Evolutionary conservation across 1,140 invertebrate genomes (phyloP), one percentile per base, ranked within the genome.

Genomic region (Drosophila takahashii): DNA sequence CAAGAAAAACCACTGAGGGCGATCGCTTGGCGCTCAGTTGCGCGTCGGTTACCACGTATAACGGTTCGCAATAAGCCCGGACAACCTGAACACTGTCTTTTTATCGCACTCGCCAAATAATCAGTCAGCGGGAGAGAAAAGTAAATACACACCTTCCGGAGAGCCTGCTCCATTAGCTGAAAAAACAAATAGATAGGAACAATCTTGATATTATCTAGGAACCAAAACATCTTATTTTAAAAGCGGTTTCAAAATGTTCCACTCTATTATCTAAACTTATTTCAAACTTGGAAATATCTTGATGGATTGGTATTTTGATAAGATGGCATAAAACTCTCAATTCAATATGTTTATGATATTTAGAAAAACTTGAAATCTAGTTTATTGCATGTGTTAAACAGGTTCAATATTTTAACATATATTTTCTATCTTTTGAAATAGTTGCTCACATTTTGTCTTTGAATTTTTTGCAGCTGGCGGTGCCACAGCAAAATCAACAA

Each of bases 1-100:
- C 76, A 81, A 81, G 83, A 86, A 87, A 85, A 87, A 83, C 79
- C 66, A 67, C 47, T 61, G 54, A 65, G 75, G 39, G 75, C 71
- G 61, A 58, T 65, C 66, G 66, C 44, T 70, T 69, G 66, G 84
- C 62, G 76, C 71, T 79, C 83, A 86, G 84, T 86, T 81, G 76
- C 47, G 66, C 56, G 58, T 65, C 79, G 66, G 50, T 69, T 61
- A 72, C 83, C 79, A 66, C 70, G 66, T 62, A 79, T 64, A 87
- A 79, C 79, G 84, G 83, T 79, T 79, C 58, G 74, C 58, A 37
- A 44, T 42, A 60, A 36, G 36, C 13, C 13, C 48, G 7, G 53
- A 62, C 22, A 78, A 47, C 44, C 18, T 44, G 50, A 60, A 45
- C 70, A 26, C 62, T 22, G 61, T 67, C 18, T 45, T 56, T 70